Base-by-base conservation (phyloP, 2,113 vertebrate genomes). In the Xiphias gladius region DNA sequence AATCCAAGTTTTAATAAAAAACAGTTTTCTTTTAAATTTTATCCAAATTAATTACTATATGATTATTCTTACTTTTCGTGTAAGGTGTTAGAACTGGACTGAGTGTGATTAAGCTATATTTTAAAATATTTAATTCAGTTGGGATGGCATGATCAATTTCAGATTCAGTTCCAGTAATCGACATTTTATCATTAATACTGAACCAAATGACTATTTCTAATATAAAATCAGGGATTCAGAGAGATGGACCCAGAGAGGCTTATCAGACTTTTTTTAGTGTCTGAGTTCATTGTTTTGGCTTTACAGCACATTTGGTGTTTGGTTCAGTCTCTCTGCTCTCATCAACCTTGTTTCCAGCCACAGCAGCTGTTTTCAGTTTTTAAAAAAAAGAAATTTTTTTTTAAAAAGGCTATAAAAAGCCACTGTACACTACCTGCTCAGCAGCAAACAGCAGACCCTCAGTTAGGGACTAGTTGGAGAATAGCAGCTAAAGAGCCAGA, bases 141-240 rank as follows among this genome's bases (percentile, higher is more conserved):
- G 22, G 35, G 59, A 14, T 30, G 52, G 58, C n/a, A 64, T 28
- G 76, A 46, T 63, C 13, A 13, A 46, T 54, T 76, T 64, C 11
- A 63, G 70, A 82, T 70, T 35, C 37, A 81, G 39, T 32, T 66
- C 19, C 26, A 22, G 19, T 71, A 64, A 71, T 58, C 28, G 28
- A 12, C n/a, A 37, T 61, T 26, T 48, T 20, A 54, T 54, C 20
- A 46, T 64, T 41, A 57, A 63, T 6, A 70, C 12, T 43, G 20
- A 19, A 52, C 52, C 30, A 74, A 68, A 82, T 54, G 3, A 14
- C 5, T 5, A 12, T 46, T 12, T 46, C 16, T 59, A 73, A 50
- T 9, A 3, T 63, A 16, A 57, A 39, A 35, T 4, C 35, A 35
- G 17, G 12, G 3, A 16, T 69, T 70, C 7, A 50, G 11, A 17